Conservation (phyloP, 2,888 invertebrate species). For the Orthonevra nobilis region DNA sequence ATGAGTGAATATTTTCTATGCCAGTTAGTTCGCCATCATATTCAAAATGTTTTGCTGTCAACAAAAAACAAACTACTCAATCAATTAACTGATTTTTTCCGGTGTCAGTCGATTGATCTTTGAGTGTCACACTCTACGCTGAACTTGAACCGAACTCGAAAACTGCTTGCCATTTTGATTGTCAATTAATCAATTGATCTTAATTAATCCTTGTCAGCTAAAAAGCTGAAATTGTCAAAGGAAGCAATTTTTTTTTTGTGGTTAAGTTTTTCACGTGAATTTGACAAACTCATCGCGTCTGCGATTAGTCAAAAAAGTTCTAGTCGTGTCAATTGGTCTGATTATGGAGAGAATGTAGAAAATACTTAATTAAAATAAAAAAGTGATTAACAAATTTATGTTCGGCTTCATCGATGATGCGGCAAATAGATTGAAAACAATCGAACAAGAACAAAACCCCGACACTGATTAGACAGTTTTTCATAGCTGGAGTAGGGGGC, state of each 20-base stretch:
- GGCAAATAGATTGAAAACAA: slow-evolving; percentile 48
- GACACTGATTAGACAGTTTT: slow-evolving; percentile 28
- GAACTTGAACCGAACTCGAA: slow-evolving; percentile 1
- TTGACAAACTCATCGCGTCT: no score
- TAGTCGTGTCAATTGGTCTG: no score
- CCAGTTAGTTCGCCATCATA: background rate
- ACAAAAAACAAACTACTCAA: background rate
- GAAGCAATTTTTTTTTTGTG: background rate
- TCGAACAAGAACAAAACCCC: background rate
- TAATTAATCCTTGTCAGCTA: background rate
- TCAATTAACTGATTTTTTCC: background rate
- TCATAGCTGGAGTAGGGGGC: slow-evolving; percentile 4
- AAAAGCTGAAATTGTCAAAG: background rate
- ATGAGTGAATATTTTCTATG: no score
- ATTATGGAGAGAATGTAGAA: no score
- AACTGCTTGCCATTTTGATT: background rate
- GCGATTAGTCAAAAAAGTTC: no score
- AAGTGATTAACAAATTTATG: slow-evolving; percentile 20
- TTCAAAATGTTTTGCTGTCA: slow-evolving; percentile 6
- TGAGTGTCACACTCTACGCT: slow-evolving; percentile 8
- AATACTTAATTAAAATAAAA: no score
- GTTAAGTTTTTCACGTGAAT: no score
- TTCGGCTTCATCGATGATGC: slow-evolving; percentile 51
- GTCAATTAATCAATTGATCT: slow-evolving; percentile 16
- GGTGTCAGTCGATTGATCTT: slow-evolving; percentile 19